Conservation (phyloP, 2,113 vertebrate species). For the Nothobranchius furzeri region DNA sequence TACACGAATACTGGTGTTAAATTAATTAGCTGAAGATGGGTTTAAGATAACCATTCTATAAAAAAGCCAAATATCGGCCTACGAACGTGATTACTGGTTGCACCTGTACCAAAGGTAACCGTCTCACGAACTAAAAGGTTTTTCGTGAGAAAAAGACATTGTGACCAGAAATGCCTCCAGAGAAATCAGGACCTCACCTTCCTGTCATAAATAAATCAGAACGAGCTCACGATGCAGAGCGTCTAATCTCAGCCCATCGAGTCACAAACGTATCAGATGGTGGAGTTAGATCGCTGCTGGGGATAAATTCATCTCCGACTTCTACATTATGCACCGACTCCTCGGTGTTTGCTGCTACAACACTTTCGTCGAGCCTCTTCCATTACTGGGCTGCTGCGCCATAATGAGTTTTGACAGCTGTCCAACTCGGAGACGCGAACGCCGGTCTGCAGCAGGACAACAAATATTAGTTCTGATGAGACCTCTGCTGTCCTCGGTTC, state of each 20-base stretch:
- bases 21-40: too few relatives aligned
- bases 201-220: conserved; percentile 9
- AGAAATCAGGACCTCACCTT: conserved; percentile 21
- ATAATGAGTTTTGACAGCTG: conserved; percentile 49
- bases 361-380: conserved; percentile 41
- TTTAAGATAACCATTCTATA: too few relatives aligned
- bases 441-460: conserved; percentile 19
- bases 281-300: conserved; percentile 36
- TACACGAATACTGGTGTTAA: too few relatives aligned
- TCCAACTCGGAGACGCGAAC: conserved; percentile 18
- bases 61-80: too few relatives aligned
- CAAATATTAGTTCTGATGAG: conserved; percentile 35
- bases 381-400: conserved; percentile 15
- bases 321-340: conserved; percentile 46
- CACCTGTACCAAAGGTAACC: too few relatives aligned
- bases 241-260: conserved; percentile 35
- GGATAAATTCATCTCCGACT: conserved; percentile 33
- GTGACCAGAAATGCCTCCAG: conserved; percentile 7
- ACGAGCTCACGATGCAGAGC: conserved; percentile 8
- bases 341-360: conserved; percentile 18
- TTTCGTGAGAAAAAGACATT: conserved; percentile 7
- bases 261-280: conserved; percentile 34
- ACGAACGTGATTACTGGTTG: too few relatives aligned
- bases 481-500: conserved; percentile 1
- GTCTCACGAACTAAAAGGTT: background rate